A percentile compares a stretch with the other conserved stretches of the same genome.
Evolutionary conservation across 2,797 vertebrate genomes (phyloP).

Genomic region (Knipowitschia caucasica): DNA sequence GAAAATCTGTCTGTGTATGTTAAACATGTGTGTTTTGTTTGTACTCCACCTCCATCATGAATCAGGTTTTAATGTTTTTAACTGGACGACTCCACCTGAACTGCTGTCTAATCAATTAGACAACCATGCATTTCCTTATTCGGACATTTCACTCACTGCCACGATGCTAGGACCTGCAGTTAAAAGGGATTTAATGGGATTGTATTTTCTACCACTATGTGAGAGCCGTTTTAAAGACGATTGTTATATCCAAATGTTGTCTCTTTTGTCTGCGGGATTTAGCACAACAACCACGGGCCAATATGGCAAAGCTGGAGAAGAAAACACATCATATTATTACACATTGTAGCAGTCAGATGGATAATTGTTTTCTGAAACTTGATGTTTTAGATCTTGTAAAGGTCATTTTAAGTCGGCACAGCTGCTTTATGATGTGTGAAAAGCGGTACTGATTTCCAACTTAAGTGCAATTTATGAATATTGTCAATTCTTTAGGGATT

Average conservation of each 20-base stretch:
- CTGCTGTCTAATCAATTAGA: constrained; percentile 68
- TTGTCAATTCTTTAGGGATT: constrained; percentile 37
- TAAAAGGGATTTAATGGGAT: background rate
- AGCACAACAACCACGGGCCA: background rate
- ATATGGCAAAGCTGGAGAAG: background rate
- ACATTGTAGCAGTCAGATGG: constrained; percentile 49
- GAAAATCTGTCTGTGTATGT: constrained; percentile 73
- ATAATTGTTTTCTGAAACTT: constrained; percentile 21
- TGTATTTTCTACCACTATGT: constrained; percentile 35
- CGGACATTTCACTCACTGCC: constrained; percentile 11
- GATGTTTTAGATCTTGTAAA: constrained; percentile 42
- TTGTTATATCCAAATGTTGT: background rate
- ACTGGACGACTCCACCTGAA: constrained; percentile 76
- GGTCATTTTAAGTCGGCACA: constrained; percentile 43
- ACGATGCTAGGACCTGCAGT: constrained; percentile 1
- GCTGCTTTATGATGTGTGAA: constrained; percentile 44
- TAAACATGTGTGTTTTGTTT: constrained; percentile 59
- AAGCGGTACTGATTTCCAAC: constrained; percentile 60
- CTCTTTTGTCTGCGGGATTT: background rate
- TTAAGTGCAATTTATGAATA: constrained; percentile 67
- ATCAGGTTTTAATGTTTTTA: constrained; percentile 41
- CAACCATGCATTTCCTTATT: constrained; percentile 12
- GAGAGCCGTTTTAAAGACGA: constrained; percentile 8
- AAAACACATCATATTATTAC: background rate
- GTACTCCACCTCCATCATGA: constrained; percentile 32